Conservation (phyloP, 1,140 invertebrate genomes). For the Papilio helenus region DNA sequence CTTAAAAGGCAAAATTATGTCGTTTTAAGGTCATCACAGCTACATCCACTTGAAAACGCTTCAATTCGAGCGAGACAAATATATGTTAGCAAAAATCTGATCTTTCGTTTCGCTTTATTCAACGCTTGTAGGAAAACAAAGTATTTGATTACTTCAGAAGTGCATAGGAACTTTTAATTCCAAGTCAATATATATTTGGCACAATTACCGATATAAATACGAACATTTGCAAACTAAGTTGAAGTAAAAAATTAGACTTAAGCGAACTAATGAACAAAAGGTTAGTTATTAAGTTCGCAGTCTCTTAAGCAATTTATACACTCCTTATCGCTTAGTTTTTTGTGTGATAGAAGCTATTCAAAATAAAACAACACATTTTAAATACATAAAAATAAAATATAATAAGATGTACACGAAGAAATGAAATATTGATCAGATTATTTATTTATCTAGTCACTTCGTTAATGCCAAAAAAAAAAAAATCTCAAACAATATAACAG, state of each 20-base stretch:
- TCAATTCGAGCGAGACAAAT: neutral
- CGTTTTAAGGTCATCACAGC: neutral
- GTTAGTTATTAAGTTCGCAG: neutral
- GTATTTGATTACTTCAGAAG: neutral
- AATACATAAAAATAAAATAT: constrained; percentile 27
- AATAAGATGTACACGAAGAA: constrained; percentile 9
- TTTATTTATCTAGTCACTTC: neutral
- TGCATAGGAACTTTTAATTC: constrained; percentile 14
- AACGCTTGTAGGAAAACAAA: neutral
- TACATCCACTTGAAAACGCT: neutral
- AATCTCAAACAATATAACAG: neutral
- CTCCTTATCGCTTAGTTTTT: neutral
- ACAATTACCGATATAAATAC: neutral
- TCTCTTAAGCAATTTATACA: neutral
- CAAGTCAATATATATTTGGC: constrained; percentile 5
- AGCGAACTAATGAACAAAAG: no score
- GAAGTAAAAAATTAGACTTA: no score
- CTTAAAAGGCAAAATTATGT: neutral
- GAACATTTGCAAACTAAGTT: neutral
- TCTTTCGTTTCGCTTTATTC: neutral
- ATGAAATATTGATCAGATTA: neutral
- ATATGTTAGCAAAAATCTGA: neutral
- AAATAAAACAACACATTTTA: constrained; percentile 21
- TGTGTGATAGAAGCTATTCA: neutral
- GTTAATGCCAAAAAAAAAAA: neutral